A percentile compares a stretch with the other conserved stretches of the same genome.
Conservation (phyloP, 1,140 invertebrate species). For the Anastatus disparis region DNA sequence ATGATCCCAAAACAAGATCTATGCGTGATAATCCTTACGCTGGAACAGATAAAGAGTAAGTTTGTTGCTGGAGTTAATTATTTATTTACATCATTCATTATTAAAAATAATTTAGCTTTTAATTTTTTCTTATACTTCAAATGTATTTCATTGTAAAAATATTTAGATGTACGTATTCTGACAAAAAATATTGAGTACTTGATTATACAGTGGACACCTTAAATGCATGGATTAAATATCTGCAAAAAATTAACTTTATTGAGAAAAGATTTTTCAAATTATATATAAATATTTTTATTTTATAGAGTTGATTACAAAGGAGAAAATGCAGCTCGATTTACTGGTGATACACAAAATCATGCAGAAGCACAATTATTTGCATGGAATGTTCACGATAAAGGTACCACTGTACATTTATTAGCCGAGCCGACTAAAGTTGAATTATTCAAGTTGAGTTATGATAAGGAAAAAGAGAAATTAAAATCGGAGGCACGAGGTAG, state of each 20-base stretch:
- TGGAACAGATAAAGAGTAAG: constrained; percentile 76
- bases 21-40: constrained; percentile 98
- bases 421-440: constrained; percentile 98
- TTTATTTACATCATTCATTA: not conserved
- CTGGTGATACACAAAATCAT: constrained; percentile 89
- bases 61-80: too few relatives aligned
- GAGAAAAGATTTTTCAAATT: constrained; percentile 20
- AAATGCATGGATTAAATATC: too few relatives aligned
- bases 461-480: constrained; percentile 87
- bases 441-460: constrained; percentile 89
- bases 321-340: too few relatives aligned
- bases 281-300: constrained; percentile 38
- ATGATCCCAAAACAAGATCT: constrained; percentile 97
- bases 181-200: too few relatives aligned
- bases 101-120: too few relatives aligned
- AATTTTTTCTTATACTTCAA: too few relatives aligned
- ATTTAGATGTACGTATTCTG: too few relatives aligned
- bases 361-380: constrained; percentile 95
- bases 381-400: constrained; percentile 95
- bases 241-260: not conserved
- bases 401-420: constrained; percentile 94
- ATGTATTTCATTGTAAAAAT: too few relatives aligned
- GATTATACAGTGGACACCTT: too few relatives aligned
- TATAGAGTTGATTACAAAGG: constrained; percentile 84
- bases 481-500: constrained; percentile 78